phyloP scores from a whole-genome alignment of 1,140 invertebrate species.

The Stegodyphus mimosarum region DNA sequence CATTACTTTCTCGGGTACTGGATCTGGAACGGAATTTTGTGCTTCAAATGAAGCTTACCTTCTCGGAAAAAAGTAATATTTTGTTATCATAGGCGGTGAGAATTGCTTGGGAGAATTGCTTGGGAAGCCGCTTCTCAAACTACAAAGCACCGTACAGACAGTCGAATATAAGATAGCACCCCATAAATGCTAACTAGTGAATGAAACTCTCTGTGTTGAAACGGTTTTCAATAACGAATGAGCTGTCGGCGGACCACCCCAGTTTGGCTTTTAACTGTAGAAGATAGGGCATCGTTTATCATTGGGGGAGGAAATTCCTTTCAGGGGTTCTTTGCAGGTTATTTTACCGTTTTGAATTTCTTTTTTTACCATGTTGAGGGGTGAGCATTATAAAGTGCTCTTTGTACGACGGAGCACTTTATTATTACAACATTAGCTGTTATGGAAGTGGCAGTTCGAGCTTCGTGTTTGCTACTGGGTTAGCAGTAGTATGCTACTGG shows the following conservation, averaged over 20 bases:
- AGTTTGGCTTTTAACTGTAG: background rate
- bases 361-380: background rate
- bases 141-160: background rate
- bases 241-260: conserved; percentile 44
- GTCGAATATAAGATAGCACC: conserved; percentile 10
- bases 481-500: background rate
- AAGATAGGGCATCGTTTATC: background rate
- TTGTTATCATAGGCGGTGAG: background rate
- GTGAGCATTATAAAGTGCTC: background rate
- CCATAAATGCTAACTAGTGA: conserved; percentile 39
- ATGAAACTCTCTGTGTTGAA: conserved; percentile 35
- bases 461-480: background rate
- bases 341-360: background rate
- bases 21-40: background rate
- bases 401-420: background rate
- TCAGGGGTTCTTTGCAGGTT: background rate
- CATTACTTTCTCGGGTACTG: background rate
- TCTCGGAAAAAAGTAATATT: background rate
- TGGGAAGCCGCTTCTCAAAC: background rate
- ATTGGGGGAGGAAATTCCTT: background rate
- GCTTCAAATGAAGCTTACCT: background rate
- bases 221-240: conserved; percentile 16
- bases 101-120: background rate
- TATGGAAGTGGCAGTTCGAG: background rate
- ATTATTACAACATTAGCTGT: background rate